Evolutionary conservation across 2,113 vertebrate species (phyloP).

Genomic region (Erythrocebus patas): DNA sequence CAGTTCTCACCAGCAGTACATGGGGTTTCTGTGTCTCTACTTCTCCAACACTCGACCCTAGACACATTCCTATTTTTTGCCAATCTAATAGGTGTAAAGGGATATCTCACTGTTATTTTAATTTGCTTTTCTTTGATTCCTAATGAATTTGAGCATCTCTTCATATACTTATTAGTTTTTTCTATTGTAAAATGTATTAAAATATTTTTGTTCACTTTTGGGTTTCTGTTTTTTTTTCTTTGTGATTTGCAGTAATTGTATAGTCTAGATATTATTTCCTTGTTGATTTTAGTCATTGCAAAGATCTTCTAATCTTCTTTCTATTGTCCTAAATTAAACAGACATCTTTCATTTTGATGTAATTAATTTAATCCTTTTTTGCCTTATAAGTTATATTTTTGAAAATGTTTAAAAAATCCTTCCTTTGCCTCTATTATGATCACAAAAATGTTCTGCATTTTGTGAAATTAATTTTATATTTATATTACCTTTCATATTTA

Average conservation of each 20-base stretch:
- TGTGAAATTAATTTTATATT: not conserved
- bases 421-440: not conserved
- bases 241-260: not conserved
- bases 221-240: not conserved
- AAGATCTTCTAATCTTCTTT: not conserved
- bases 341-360: not conserved
- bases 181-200: not conserved
- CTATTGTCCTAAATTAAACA: not conserved
- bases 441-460: not conserved
- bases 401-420: constrained; percentile 5
- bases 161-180: not conserved
- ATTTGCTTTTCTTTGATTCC: not conserved
- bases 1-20: not conserved
- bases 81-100: not conserved
- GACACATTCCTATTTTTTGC: not conserved
- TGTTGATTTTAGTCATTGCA: not conserved
- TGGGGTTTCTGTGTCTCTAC: not conserved
- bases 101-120: not conserved
- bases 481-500: not conserved
- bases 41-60: not conserved
- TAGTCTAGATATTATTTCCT: not conserved
- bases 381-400: not conserved
- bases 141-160: not conserved
- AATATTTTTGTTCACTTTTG: not conserved
- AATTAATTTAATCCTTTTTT: not conserved